Base-by-base conservation (phyloP, 2,888 invertebrate genomes). In the Cantharis flavilabris region DNA sequence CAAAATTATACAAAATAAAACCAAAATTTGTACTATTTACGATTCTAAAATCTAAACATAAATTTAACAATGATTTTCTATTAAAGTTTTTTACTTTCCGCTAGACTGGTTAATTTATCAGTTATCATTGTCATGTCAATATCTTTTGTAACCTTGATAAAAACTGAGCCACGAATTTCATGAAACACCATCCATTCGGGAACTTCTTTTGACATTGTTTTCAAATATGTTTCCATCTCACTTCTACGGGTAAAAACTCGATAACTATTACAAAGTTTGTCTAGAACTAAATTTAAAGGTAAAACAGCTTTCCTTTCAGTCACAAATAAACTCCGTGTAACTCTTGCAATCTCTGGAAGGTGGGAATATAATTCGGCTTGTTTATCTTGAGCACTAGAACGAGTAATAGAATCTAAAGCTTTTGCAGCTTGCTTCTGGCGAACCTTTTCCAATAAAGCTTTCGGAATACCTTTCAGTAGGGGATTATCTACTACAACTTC, bases 361-460 rank as follows among this genome's bases (percentile, higher is more conserved):
- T 95, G 91, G 18, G 92, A 92, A 85, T 96, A 94, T 86, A 94
- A 92, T 14, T 92, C 89, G 23, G 93, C 92, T 86, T 95, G 94
- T 84, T 94, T 93, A 76, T 95, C 93, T 84, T 93, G 91, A 14
- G 92, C 92, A 3, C 92, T 91, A 13, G 94, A 91, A 80, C 96
- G 90, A 0, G 96, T 97, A 94, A 98, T 95, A 0, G 94, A 92
- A 84, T 94, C 93, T 26, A 96, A 89, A 3, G 95, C 94, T 87
- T 95, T 97, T 0, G 96, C 96, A 1, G 97, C 96, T 88, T 96
- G 95, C 85, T 94, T 96, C 10, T 97, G 97, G 80, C 96, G 93
- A 20, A 98, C 95, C 89, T 95, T 96, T 81, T 97, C 96, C 20
- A 98, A 89, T 65, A 98, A 89, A 10, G 95, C 91, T 84, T 93